These are phyloP conservation scores for Cephalopachus bancanus DNA, from an alignment of 2,797 vertebrate species.

Conservation along the genomic window DNA sequence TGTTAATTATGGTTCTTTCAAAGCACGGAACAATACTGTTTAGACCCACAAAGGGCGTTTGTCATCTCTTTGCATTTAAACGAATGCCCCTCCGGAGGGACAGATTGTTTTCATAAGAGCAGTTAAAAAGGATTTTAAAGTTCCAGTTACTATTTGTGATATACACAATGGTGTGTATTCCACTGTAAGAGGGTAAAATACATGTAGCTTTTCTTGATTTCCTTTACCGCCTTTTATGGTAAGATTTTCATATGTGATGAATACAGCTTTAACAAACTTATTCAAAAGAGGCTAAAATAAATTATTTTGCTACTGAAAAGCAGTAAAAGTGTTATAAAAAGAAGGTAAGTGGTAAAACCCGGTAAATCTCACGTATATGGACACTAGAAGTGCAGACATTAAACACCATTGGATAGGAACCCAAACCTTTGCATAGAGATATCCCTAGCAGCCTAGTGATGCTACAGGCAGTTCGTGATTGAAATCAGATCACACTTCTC, in stretches of 20 bases:
- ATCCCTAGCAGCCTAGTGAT: not conserved
- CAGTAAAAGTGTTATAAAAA: not conserved
- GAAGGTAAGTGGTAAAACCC: not conserved
- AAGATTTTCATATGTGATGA: conserved; percentile 46
- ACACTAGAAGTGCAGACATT: not conserved
- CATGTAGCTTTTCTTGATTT: conserved; percentile 13
- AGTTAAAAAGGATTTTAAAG: conserved; percentile 47
- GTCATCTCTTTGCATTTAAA: conserved; percentile 47
- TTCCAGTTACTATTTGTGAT: not conserved
- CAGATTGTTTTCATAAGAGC: conserved; percentile 1
- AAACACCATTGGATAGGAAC: not conserved
- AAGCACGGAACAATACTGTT: not conserved
- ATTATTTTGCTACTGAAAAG: conserved; percentile 7
- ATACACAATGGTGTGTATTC: not conserved
- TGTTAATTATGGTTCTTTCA: conserved; percentile 19
- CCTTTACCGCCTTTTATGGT: conserved; percentile 21
- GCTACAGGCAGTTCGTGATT: not conserved
- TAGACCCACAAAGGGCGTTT: not conserved
- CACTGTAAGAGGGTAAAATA: not conserved
- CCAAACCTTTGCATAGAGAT: not conserved
- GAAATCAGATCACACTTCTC: conserved; percentile 1
- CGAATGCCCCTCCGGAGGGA: not conserved
- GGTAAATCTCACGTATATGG: not conserved
- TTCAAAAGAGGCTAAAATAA: conserved; percentile 34
- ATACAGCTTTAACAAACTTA: not conserved